Percentiles rank a stretch among this genome's conserved stretches.
These are phyloP conservation scores for Ceratina australensis DNA, from an alignment of 1,140 invertebrate species.

Conservation along the genomic window DNA sequence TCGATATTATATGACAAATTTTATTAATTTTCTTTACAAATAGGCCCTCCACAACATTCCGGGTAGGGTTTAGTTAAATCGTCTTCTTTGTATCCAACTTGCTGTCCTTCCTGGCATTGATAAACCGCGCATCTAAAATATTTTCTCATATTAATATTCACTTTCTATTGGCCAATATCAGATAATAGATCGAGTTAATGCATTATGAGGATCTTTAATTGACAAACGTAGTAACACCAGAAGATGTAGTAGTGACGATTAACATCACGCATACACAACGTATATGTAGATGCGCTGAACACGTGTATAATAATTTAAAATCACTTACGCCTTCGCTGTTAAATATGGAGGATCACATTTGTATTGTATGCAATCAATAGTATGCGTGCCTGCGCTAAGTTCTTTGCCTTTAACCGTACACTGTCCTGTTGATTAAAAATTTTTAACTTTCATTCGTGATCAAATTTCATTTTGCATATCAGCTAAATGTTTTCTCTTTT, in stretches of 20 bases:
- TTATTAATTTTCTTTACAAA: constrained; percentile 21
- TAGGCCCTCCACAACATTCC: constrained; percentile 33
- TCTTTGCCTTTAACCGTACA: no score
- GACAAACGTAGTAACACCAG: background rate
- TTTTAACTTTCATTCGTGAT: background rate
- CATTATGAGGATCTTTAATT: background rate
- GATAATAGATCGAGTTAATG: no score
- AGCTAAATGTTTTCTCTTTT: no score
- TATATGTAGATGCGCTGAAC: background rate
- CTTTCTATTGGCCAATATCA: no score
- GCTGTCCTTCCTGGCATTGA: background rate
- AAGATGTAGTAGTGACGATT: background rate
- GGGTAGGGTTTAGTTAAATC: constrained; percentile 36
- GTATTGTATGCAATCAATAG: background rate
- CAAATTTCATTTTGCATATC: background rate
- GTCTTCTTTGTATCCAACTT: constrained; percentile 12
- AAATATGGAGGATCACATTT: background rate
- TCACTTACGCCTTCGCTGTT: constrained; percentile 9
- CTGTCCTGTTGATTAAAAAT: background rate
- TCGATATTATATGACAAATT: no score
- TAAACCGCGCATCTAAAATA: constrained; percentile 27
- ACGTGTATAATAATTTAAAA: background rate
- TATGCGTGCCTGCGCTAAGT: background rate
- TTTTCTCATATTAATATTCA: background rate
- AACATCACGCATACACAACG: no score